phyloP scores from a whole-genome alignment of 2,797 vertebrate species.

The Oreochromis mossambicus region DNA sequence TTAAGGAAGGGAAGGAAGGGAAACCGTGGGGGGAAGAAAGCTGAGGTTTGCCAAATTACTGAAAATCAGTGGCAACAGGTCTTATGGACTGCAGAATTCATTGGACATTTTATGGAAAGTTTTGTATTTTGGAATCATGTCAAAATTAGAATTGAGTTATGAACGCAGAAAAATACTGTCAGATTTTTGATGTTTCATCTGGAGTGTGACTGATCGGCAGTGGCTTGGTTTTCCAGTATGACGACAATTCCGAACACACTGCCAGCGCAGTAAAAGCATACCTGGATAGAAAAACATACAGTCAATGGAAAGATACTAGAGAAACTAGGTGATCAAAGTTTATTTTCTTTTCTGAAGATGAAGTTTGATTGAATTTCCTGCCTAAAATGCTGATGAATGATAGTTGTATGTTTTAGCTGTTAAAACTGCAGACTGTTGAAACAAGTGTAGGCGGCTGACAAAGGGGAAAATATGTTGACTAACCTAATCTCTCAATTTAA shows the following conservation, averaged over 20 bases:
- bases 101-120: neutral
- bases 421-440: neutral
- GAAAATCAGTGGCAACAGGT: neutral
- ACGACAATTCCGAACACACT: neutral
- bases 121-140: neutral
- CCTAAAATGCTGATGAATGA: neutral
- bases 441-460: neutral
- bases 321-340: neutral
- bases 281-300: neutral
- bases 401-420: neutral
- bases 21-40: fast-evolving
- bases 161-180: neutral
- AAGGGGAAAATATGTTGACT: neutral
- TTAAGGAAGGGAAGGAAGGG: neutral
- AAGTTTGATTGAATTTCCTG: neutral
- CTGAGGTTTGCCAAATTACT: neutral
- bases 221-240: neutral
- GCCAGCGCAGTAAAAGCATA: neutral
- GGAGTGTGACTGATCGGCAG: neutral
- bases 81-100: neutral
- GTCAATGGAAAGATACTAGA: neutral
- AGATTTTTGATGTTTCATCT: neutral
- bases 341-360: neutral
- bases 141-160: neutral
- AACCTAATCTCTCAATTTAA: neutral